Percentiles rank a stretch among this genome's conserved stretches.
Evolutionary conservation across 1,140 invertebrate species (phyloP).

Genomic region (Monomorium pharaonis): DNA sequence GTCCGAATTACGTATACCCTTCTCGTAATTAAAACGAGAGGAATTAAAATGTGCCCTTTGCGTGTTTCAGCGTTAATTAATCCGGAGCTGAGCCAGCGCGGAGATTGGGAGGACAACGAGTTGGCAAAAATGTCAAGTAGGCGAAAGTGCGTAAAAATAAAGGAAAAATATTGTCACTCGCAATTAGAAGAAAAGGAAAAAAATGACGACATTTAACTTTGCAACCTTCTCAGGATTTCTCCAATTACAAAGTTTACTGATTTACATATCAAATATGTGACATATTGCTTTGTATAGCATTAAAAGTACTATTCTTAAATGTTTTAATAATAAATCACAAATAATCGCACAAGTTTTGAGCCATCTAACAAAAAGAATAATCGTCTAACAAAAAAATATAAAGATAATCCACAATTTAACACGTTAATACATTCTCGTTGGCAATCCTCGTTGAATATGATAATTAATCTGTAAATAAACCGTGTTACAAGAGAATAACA

Average conservation of each 20-base stretch:
- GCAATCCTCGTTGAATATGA: neutral
- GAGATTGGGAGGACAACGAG: neutral
- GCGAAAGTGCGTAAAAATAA: neutral
- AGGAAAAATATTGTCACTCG: neutral
- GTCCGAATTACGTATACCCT: constrained; percentile 8
- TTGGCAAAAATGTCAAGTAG: neutral
- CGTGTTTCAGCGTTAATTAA: constrained; percentile 57
- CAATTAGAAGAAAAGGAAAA: neutral
- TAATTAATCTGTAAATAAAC: neutral
- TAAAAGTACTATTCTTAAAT: neutral
- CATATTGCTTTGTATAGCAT: neutral
- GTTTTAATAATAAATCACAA: neutral
- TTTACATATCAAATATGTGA: neutral
- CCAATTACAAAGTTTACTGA: neutral
- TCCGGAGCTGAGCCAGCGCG: constrained; percentile 9
- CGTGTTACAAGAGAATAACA: neutral
- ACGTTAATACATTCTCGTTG: neutral
- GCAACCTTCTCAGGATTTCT: neutral
- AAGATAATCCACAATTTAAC: neutral
- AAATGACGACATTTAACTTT: constrained; percentile 9
- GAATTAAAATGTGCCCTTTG: constrained; percentile 50
- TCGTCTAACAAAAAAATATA: neutral
- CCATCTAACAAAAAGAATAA: too few relatives aligned
- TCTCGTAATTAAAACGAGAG: constrained; percentile 55
- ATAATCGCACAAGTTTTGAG: neutral